Percentiles rank a stretch among this genome's conserved stretches.
phyloP scores from a whole-genome alignment of 2,113 vertebrate genomes.

The Podarcis cretensis region DNA sequence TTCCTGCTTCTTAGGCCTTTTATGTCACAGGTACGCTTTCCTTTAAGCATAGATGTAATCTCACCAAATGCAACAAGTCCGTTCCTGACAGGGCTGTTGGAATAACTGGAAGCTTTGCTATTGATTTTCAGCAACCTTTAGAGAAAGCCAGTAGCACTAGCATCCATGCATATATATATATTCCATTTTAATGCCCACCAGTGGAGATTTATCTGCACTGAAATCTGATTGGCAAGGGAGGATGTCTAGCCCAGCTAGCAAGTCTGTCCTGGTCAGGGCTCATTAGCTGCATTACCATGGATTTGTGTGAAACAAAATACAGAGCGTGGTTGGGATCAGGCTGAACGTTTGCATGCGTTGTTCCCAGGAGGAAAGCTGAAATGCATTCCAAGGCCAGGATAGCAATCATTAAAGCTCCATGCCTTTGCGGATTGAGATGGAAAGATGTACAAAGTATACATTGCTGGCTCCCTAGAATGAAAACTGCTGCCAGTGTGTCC shows the following conservation, averaged over 20 bases:
- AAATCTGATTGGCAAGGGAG: constrained; percentile 1
- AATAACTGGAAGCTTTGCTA: neutral
- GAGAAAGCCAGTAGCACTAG: neutral
- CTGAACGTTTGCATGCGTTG: neutral
- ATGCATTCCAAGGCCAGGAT: neutral
- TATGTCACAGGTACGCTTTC: fast-evolving
- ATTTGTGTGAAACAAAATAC: constrained; percentile 2
- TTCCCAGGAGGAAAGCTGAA: neutral
- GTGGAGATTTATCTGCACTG: neutral
- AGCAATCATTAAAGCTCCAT: neutral
- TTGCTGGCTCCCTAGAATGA: neutral
- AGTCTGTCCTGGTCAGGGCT: neutral
- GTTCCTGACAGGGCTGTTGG: neutral
- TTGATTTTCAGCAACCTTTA: neutral
- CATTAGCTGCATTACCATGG: neutral
- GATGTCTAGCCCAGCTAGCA: neutral
- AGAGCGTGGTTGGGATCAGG: fast-evolving
- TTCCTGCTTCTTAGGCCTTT: fast-evolving
- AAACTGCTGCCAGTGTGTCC: neutral
- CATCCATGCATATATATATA: neutral
- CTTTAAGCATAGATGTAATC: neutral
- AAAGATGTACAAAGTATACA: neutral
- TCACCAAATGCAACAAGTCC: neutral
- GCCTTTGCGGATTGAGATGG: neutral
- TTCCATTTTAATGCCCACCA: neutral